phyloP scores from a whole-genome alignment of 2,888 invertebrate species.

The Alloplasta piceator region DNA sequence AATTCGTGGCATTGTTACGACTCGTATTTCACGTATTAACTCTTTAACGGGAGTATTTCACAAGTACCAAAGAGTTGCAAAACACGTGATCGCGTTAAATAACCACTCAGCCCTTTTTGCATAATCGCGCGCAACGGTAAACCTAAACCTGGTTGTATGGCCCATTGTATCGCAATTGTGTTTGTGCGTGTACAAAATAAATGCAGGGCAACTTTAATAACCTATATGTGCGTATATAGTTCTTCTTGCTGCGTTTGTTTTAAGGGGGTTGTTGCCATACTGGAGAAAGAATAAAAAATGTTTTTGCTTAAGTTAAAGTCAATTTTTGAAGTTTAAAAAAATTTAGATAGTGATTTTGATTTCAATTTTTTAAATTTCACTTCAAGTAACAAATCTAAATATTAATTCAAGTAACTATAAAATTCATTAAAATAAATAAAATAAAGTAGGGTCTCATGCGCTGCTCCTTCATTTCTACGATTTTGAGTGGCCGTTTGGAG shows the following conservation, averaged over 20 bases:
- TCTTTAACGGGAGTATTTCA: conserved; percentile 11
- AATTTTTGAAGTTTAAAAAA: too few species aligned
- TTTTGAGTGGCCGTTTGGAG: too few species aligned
- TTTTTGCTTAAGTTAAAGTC: too few species aligned
- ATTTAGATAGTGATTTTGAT: too few species aligned
- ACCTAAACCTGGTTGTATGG: conserved; percentile 46
- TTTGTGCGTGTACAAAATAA: conserved; percentile 11
- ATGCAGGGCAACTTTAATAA: conserved; percentile 15
- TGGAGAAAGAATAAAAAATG: too few species aligned
- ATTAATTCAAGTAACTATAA: too few species aligned
- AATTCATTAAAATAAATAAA: too few species aligned
- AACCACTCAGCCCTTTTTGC: conserved; percentile 28
- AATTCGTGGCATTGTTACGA: conserved; percentile 24
- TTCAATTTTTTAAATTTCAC: too few species aligned
- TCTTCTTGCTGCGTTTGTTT: not conserved
- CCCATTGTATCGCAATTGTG: conserved; percentile 32
- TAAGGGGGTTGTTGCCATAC: too few species aligned
- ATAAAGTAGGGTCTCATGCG: too few species aligned
- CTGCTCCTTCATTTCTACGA: too few species aligned
- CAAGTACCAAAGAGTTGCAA: conserved; percentile 8
- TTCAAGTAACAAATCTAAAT: too few species aligned
- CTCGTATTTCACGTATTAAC: conserved; percentile 32
- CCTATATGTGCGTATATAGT: not conserved
- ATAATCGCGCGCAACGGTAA: conserved; percentile 52
- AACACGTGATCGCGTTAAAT: conserved; percentile 43